Percentiles rank a stretch among this genome's conserved stretches.
phyloP scores from a whole-genome alignment of 2,888 invertebrate genomes.

The Danaus chrysippus region DNA sequence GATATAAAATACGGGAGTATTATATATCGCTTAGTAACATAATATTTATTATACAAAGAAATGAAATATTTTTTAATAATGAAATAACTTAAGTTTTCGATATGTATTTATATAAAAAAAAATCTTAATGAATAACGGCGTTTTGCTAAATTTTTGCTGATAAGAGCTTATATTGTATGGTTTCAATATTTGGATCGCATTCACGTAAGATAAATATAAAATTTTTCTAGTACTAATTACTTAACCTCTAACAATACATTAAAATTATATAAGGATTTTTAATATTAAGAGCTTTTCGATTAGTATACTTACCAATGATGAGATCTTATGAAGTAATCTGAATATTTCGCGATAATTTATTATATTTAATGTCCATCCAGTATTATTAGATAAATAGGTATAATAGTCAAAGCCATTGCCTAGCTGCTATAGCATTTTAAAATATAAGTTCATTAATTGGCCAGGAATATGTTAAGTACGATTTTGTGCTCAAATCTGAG shows the following conservation, averaged over 20 bases:
- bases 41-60: conserved; percentile 7
- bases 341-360: conserved; percentile 72
- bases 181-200: conserved; percentile 35
- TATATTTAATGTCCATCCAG: conserved; percentile 75
- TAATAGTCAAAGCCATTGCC: conserved; percentile 59
- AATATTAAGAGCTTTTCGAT: conserved; percentile 74
- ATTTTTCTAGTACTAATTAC: conserved; percentile 57
- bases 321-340: conserved; percentile 74
- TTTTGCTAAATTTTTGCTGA: conserved; percentile 14
- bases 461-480: conserved; percentile 36
- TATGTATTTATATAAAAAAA: conserved; percentile 11
- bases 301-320: conserved; percentile 72
- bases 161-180: conserved; percentile 25
- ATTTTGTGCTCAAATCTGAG: conserved; percentile 16
- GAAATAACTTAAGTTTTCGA: conserved; percentile 8
- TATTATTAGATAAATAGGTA: conserved; percentile 75
- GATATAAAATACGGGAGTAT: conserved; percentile 8
- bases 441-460: conserved; percentile 59
- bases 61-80: neutral
- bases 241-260: conserved; percentile 60
- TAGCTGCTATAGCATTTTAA: conserved; percentile 64
- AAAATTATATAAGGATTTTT: conserved; percentile 58
- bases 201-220: conserved; percentile 53
- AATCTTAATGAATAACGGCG: neutral
- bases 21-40: conserved; percentile 7